Evolutionary conservation across 2,888 invertebrate genomes (phyloP).

Genomic region (Sipha maydis): DNA sequence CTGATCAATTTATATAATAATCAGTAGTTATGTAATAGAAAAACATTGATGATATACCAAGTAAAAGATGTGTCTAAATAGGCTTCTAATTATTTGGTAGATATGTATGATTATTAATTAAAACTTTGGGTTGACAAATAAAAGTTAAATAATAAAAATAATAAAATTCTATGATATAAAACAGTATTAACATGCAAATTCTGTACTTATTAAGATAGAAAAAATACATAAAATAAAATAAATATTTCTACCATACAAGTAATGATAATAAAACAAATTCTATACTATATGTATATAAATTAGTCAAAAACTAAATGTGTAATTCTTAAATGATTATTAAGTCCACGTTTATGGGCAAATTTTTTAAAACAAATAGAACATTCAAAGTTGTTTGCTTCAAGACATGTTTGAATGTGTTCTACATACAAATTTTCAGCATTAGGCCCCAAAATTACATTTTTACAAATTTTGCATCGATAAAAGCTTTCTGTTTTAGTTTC

Average conservation of each 20-base stretch:
- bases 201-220: neutral
- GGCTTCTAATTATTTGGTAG: too few species aligned
- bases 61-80: too few species aligned
- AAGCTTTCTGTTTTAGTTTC: neutral
- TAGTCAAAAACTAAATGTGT: conserved; percentile 50
- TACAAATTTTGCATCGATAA: conserved; percentile 38
- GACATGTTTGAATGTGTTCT: conserved; percentile 2
- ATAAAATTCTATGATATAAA: neutral
- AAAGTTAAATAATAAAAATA: neutral
- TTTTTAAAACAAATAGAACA: conserved; percentile 52
- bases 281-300: neutral
- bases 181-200: neutral
- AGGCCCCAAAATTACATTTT: conserved; percentile 4
- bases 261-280: neutral
- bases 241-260: neutral
- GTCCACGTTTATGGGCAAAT: conserved; percentile 32
- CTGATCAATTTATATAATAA: too few species aligned
- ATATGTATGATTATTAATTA: neutral
- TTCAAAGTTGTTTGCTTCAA: conserved; percentile 17
- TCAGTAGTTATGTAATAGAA: too few species aligned
- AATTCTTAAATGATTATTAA: conserved; percentile 45
- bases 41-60: too few species aligned
- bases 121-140: neutral
- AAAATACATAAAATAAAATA: neutral
- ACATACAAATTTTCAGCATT: conserved; percentile 16